Percentiles rank a stretch among this genome's conserved stretches.
Conservation (phyloP, 2,113 vertebrate species). For the Tapirus terrestris region DNA sequence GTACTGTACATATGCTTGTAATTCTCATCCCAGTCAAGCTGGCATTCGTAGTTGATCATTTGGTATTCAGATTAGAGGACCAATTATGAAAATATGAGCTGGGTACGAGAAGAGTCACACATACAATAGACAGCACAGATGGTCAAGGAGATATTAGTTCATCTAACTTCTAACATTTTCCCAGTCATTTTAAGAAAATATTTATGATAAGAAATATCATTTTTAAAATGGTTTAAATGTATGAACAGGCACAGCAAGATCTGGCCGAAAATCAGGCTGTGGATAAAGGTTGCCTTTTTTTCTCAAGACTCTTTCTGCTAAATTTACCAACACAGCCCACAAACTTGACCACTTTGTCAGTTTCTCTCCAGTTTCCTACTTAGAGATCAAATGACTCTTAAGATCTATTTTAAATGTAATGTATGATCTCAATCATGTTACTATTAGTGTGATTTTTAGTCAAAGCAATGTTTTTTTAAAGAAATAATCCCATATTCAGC, state of each 20-base stretch:
- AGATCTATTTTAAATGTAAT: neutral
- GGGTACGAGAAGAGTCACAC: slow-evolving; percentile 46
- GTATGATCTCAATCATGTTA: neutral
- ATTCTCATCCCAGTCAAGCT: slow-evolving; percentile 70
- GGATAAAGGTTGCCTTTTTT: neutral
- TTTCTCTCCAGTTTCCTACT: neutral
- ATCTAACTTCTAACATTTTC: slow-evolving; percentile 28
- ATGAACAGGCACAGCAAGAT: neutral
- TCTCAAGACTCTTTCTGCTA: neutral
- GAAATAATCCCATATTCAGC: neutral
- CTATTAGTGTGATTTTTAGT: neutral
- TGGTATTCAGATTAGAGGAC: slow-evolving; percentile 72
- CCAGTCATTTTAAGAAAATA: slow-evolving; percentile 29
- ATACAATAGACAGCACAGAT: slow-evolving; percentile 62
- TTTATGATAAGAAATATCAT: neutral
- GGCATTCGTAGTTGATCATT: slow-evolving; percentile 71
- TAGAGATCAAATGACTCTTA: neutral
- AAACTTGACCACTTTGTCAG: neutral
- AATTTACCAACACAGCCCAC: neutral
- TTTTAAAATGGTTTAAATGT: slow-evolving; percentile 18
- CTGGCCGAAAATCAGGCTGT: neutral
- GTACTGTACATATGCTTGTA: slow-evolving; percentile 74
- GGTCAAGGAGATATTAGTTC: slow-evolving; percentile 46
- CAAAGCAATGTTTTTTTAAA: neutral
- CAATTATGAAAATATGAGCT: slow-evolving; percentile 74